Evolutionary conservation across 2,113 vertebrate species (phyloP).

Genomic region (Tautogolabrus adspersus): DNA sequence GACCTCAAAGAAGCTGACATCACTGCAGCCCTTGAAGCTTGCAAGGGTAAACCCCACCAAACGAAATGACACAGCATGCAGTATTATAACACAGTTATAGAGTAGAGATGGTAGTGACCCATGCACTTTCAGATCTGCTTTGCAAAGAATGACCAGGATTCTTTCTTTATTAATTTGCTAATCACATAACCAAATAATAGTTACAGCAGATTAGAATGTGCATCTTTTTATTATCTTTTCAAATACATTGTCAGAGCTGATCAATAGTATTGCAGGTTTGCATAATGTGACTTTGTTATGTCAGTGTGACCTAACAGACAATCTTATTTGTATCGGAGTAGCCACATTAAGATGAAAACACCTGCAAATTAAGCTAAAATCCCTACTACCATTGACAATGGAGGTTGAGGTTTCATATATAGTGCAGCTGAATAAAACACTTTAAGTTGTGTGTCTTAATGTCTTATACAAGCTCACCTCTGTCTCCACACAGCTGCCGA

Average conservation of each 20-base stretch:
- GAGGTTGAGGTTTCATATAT: not conserved
- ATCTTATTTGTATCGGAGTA: too few relatives aligned
- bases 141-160: not conserved
- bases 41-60: constrained; percentile 76
- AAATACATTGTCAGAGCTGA: not conserved
- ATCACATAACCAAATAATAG: not conserved
- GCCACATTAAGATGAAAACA: not conserved
- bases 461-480: not conserved
- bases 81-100: not conserved
- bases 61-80: not conserved
- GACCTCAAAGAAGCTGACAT: constrained; percentile 85
- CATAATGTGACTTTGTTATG: not conserved
- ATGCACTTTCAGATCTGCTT: not conserved
- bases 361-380: not conserved
- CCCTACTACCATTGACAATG: not conserved
- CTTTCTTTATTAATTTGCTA: not conserved
- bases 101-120: not conserved
- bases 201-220: not conserved
- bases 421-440: not conserved
- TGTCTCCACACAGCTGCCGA: constrained; percentile 81
- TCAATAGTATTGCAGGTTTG: not conserved
- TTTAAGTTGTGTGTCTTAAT: not conserved
- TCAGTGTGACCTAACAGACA: too few relatives aligned
- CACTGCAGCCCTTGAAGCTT: constrained; percentile 85
- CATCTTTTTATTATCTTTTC: not conserved